phyloP scores from a whole-genome alignment of 2,888 invertebrate genomes.

The Drosophila antonietae region DNA sequence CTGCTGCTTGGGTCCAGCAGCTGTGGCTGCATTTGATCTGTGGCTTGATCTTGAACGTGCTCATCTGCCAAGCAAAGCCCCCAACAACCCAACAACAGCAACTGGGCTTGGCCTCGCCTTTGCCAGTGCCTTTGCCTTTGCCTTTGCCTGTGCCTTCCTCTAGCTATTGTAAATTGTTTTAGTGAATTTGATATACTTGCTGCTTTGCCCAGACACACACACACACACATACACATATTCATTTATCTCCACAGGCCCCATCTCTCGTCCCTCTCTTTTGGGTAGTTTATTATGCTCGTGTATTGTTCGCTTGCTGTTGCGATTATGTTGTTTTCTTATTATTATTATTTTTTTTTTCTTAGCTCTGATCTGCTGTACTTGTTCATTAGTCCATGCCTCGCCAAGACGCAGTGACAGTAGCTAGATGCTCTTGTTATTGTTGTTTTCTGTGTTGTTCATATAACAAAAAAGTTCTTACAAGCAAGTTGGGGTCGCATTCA shows the following conservation, averaged over 20 bases:
- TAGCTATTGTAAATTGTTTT: constrained; percentile 80
- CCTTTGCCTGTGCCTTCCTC: constrained; percentile 32
- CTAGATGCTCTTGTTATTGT: constrained; percentile 35
- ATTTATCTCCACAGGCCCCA: background rate
- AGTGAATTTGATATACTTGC: constrained; percentile 82
- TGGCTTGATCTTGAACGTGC: constrained; percentile 78
- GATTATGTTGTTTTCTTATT: constrained; percentile 40
- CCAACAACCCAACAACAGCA: constrained; percentile 3
- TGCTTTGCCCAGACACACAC: constrained; percentile 18
- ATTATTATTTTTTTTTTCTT: background rate
- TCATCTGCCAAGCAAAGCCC: constrained; percentile 55
- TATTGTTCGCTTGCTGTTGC: constrained; percentile 46
- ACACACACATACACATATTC: background rate
- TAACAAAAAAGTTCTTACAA: constrained; percentile 22
- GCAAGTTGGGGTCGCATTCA: constrained; percentile 19
- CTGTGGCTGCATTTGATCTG: constrained; percentile 71
- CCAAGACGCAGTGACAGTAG: constrained; percentile 53
- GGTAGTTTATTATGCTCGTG: constrained; percentile 54
- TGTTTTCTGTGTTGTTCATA: constrained; percentile 11
- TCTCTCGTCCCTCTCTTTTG: constrained; percentile 6
- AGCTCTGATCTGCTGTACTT: constrained; percentile 41
- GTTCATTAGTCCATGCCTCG: constrained; percentile 56
- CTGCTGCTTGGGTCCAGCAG: constrained; percentile 24
- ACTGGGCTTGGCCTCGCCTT: constrained; percentile 10
- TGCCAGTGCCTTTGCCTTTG: constrained; percentile 14